Base-by-base conservation (phyloP, 1,140 invertebrate species). In the Drosophila serrata region DNA sequence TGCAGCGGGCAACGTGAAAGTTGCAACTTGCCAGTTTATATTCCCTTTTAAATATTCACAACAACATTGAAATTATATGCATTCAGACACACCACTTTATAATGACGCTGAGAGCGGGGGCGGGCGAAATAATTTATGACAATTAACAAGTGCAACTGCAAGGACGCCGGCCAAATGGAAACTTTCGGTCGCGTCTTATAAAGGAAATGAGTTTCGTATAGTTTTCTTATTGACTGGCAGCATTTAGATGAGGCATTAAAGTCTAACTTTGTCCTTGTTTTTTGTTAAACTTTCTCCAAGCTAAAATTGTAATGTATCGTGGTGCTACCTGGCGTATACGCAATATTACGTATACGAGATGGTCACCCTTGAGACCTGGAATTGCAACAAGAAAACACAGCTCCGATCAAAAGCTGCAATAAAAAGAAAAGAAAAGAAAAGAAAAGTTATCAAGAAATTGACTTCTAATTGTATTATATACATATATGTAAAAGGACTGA, bases 41-140 rank as follows among this genome's bases (percentile, higher is more conserved):
- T 85, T 78, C 75, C 78, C 46, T 55, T 84, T 85, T 74, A 85
- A 82, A 87, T 79, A 82, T 79, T 60, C 75, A 48, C 81, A 75
- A 68, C 60, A 79, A 82, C 82, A 75, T 86, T 59, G 60, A 81
- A 81, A 85, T 86, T 86, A 86, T 78, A 62, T 81, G 63, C 49
- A 77, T 39, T 73, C 56, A 39, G 31, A 69, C 45, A 46, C 68
- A 42, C 68, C 65, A 22, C 69, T 59, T 72, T 59, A 58, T 53
- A 63, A 74, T 56, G 58, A 64, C 15, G 31, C 31, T 56, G 73
- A 42, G 67, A 61, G 27, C 11, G 15, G 24, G 2, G 45, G 29
- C 27, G 37, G 62, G 37, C 19, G 46, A 65, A 56, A 79, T 90
- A 88, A 88, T 88, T 88, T 88, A 88, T 90, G 81, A 64, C 84